Evolutionary conservation across 2,888 invertebrate genomes (phyloP).

Genomic region (Gymnosoma rotundatum): DNA sequence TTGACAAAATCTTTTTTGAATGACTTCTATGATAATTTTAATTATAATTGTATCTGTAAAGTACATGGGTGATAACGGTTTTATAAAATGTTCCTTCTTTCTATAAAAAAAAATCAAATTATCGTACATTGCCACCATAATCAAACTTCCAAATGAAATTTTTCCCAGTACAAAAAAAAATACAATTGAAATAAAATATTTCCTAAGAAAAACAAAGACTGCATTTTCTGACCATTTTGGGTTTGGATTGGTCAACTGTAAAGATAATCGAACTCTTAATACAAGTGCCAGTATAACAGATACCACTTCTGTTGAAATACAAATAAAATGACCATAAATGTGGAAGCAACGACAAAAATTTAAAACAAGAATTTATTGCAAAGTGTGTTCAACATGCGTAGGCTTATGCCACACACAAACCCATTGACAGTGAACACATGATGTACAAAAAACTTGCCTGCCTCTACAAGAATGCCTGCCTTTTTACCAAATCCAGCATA

Average conservation of each 20-base stretch:
- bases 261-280: conserved; percentile 15
- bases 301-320: conserved; percentile 6
- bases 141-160: background rate
- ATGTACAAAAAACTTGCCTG: background rate
- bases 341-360: conserved; percentile 32
- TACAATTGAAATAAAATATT: conserved; percentile 31
- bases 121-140: conserved; percentile 6
- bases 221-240: conserved; percentile 39
- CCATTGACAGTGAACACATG: background rate
- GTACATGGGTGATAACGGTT: background rate
- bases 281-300: conserved; percentile 30
- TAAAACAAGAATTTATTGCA: conserved; percentile 48
- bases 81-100: background rate
- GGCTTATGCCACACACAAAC: conserved; percentile 55
- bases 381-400: conserved; percentile 62
- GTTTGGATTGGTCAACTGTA: conserved; percentile 28
- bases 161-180: background rate
- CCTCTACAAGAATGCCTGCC: background rate
- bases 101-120: background rate
- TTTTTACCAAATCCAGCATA: conserved; percentile 66
- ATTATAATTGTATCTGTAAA: background rate
- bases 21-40: too few species aligned
- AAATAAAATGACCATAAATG: conserved; percentile 52
- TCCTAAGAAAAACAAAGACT: background rate
- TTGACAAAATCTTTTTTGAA: too few species aligned